phyloP scores from a whole-genome alignment of 2,113 vertebrate genomes.

The Diphyllodes magnificus region DNA sequence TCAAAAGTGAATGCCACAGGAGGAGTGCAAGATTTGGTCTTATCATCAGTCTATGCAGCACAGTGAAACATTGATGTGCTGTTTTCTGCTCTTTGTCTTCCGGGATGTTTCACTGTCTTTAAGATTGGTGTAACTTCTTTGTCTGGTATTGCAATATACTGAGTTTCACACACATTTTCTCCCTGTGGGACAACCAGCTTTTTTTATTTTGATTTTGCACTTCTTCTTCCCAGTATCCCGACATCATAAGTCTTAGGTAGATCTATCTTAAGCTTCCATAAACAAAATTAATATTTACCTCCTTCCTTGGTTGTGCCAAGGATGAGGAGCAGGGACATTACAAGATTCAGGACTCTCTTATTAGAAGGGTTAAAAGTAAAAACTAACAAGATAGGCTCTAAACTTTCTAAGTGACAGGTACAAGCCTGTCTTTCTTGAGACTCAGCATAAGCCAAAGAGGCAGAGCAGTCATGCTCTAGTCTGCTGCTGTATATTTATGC shows the following conservation, averaged over 20 bases:
- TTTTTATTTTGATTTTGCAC: not conserved
- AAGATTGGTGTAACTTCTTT: not conserved
- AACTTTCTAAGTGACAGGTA: not conserved
- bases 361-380: not conserved
- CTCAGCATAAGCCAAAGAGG: not conserved
- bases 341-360: not conserved
- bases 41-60: not conserved
- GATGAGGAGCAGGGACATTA: not conserved
- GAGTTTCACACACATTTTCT: not conserved
- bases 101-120: not conserved
- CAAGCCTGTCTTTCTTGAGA: not conserved
- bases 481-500: not conserved
- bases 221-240: not conserved
- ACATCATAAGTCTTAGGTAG: not conserved
- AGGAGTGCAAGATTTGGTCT: not conserved
- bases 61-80: not conserved
- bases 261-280: not conserved
- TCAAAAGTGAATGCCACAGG: not conserved
- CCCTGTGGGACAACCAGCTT: not conserved
- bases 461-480: not conserved
- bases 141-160: not conserved
- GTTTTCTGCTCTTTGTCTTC: not conserved
- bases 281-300: not conserved
- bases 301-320: not conserved
- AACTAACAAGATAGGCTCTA: not conserved